phyloP scores from a whole-genome alignment of 2,113 vertebrate genomes.

The Uropsilus gracilis region DNA sequence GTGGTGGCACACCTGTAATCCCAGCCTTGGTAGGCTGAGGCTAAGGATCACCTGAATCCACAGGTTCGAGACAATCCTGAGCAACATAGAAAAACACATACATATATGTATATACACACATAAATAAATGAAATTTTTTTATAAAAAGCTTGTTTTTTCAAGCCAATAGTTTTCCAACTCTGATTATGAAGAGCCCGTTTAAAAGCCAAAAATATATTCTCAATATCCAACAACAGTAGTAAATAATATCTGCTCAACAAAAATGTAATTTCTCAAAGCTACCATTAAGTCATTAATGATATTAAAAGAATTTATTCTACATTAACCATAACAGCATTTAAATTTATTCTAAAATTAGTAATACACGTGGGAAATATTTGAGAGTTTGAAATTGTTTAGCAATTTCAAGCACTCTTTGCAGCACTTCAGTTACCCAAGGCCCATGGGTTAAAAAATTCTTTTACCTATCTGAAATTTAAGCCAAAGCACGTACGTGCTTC shows the following conservation, averaged over 20 bases:
- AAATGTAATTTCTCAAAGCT: background rate
- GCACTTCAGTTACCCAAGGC: background rate
- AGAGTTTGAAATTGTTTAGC: background rate
- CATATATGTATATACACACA: no score
- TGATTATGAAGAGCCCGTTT: background rate
- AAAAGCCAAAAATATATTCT: background rate
- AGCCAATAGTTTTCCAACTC: background rate
- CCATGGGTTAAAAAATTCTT: background rate
- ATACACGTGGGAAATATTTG: background rate
- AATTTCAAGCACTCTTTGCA: background rate
- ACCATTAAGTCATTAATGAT: background rate
- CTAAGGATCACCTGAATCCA: no score
- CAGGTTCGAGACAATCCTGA: no score
- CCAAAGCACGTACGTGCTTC: background rate
- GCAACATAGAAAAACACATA: no score
- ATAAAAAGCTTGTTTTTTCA: background rate
- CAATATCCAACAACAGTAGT: background rate
- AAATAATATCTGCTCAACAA: background rate
- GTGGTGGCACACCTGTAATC: no score
- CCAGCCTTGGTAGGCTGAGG: no score
- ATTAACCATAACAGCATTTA: background rate
- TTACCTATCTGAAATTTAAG: background rate
- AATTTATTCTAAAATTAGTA: slow-evolving; percentile 19
- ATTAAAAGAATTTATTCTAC: background rate
- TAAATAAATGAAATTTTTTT: background rate